Evolutionary conservation across 2,888 invertebrate genomes (phyloP), one percentile per base, ranked within the genome.

Genomic region (Ichneumon xanthorius): DNA sequence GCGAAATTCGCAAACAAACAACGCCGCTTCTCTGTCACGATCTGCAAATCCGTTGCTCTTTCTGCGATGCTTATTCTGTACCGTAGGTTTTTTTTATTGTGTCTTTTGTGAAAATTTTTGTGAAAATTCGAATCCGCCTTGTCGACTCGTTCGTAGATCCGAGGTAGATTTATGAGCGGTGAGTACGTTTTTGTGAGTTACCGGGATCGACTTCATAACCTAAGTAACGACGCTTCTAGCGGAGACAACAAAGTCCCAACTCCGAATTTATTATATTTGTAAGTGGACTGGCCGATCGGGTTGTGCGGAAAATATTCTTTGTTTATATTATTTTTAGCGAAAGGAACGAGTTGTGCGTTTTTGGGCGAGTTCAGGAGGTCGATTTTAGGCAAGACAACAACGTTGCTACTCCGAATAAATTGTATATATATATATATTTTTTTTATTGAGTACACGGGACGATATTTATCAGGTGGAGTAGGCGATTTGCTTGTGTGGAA

Each of bases 1-100:
- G 14, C 11, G 14, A 67, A 48, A 7, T n/a, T 19, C 68, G 14
- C 6, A 37, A 68, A 55, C 67, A 48, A 68, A 58, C 68, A 67
- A 67, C 4, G 58, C 55, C 55, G 30, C 67, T 73, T 61, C 19
- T 26, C 37, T 22, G 22, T 53, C 58, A 55, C 19, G 45, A 55
- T 33, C 14, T 75, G 1, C 14, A 4, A 26, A 6, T 30, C 53
- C 19, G 53, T 53, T 7, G 19, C 40, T 67, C 7, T 19, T 67
- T 40, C 4, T 45, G 73, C 53, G 16, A 22, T 61, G 55, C 50
- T 45, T n/a, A 7, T 45, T 58, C 22, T 6, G 37, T n/a, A 14
- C 0, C 4, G n/a, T 22, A n/a, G 40, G 5, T 19, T 37, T n/a
- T 71, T 55, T 14, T 33, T 7, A 16, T 26, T 45, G 30, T 45